Base-by-base conservation (phyloP, 2,888 invertebrate species). In the Dynastes grantii region DNA sequence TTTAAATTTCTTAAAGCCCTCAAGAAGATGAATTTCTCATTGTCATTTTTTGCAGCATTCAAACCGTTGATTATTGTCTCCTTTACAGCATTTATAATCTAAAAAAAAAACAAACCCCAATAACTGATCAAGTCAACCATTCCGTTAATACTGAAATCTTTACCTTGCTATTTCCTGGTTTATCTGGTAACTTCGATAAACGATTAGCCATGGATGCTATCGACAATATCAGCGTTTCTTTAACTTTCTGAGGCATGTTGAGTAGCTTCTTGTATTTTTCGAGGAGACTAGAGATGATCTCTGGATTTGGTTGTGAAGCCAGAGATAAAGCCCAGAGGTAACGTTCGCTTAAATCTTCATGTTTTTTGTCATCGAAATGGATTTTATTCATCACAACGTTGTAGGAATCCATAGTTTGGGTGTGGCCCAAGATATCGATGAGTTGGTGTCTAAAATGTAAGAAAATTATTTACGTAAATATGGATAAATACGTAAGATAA, bases 271-370 rank as follows among this genome's bases (percentile, higher is more conserved):
- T 89, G 49, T 90, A 90, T 75, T 89, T 87, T 9, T 85, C 88
- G 51, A 91, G 81, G 6, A 92, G 84, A 79, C 91, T 90, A 65
- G 87, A 88, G 81, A 92, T 88, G 13, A 93, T 87, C 73, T 91
- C 91, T 51, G 90, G 89, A 58, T 91, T 90, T 0, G 95, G 93
- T 83, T 94, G 91, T 0, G 94, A 91, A 0, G 93, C 92, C 67
- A 94, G 90, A 0, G 95, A 94, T 9, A 94, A 86, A 0, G 94
- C 92, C 91, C 95, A 93, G 1, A 96, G 89, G 87, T 95, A 96
- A 78, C 95, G 89, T 85, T 96, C 96, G 45, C 91, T 88, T 0
- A 86, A 80, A 13, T 90, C 90, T n/a, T 84, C 80, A 55, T 87
- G 84, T 9, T 89, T 87, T 49, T 91, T 90, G n/a, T 91, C 90